Conservation (phyloP, 2,888 invertebrate species). For the Leptura quadrifasciata region DNA sequence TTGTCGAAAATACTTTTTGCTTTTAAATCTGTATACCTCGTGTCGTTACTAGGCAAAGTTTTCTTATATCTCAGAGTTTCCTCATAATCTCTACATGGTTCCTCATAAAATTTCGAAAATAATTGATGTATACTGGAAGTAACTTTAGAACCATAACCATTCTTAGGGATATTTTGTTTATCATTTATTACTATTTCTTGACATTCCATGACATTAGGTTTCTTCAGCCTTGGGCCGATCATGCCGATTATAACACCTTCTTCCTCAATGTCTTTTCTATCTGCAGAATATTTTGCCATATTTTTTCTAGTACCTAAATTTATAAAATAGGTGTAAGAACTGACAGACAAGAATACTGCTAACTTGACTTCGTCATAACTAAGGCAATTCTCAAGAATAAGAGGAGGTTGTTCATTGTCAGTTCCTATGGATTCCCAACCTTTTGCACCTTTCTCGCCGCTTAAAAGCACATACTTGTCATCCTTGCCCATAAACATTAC, state of each 20-base stretch:
- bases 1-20: slow-evolving; percentile 62
- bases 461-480: slow-evolving; percentile 76
- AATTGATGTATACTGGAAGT: slow-evolving; percentile 47
- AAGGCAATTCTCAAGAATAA: slow-evolving; percentile 76
- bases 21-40: slow-evolving; percentile 51
- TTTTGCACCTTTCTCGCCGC: slow-evolving; percentile 74
- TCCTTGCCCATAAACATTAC: slow-evolving; percentile 74
- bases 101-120: slow-evolving; percentile 58
- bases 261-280: slow-evolving; percentile 70
- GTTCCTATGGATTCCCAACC: slow-evolving; percentile 80
- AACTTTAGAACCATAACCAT: slow-evolving; percentile 54
- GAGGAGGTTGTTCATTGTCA: slow-evolving; percentile 75
- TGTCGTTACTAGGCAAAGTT: slow-evolving; percentile 14
- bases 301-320: slow-evolving; percentile 77
- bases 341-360: slow-evolving; percentile 77
- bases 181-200: slow-evolving; percentile 76
- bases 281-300: slow-evolving; percentile 74
- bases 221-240: slow-evolving; percentile 76
- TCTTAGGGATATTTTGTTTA: slow-evolving; percentile 73
- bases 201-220: slow-evolving; percentile 77
- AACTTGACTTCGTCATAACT: slow-evolving; percentile 82
- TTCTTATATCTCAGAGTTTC: slow-evolving; percentile 38
- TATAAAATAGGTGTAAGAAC: slow-evolving; percentile 78
- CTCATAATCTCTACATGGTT: slow-evolving; percentile 45
- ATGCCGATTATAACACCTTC: slow-evolving; percentile 74